Evolutionary conservation across 1,140 invertebrate genomes (phyloP).

Genomic region (Drosophila rhopaloa): DNA sequence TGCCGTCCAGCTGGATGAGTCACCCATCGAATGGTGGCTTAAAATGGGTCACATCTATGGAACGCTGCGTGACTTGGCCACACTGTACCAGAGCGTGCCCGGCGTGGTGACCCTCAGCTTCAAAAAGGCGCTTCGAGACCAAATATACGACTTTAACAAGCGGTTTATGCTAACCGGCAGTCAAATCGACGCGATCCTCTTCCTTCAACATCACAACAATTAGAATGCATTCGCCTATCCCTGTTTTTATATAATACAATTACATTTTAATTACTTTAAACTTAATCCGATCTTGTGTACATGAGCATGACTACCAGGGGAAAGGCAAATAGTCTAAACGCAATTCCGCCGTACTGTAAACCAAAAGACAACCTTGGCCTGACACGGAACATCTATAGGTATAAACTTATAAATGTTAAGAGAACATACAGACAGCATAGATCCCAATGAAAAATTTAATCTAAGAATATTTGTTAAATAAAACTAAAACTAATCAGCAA

Average conservation of each 20-base stretch:
- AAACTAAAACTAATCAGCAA: conserved; percentile 8
- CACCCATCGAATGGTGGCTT: conserved; percentile 75
- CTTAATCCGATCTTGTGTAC: conserved; percentile 23
- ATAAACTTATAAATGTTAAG: conserved; percentile 6
- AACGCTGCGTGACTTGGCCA: conserved; percentile 69
- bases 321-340: conserved; percentile 2
- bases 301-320: conserved; percentile 26
- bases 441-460: conserved; percentile 7
- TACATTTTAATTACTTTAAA: conserved; percentile 24
- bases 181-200: conserved; percentile 77
- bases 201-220: conserved; percentile 68
- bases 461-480: conserved; percentile 29
- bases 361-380: conserved; percentile 1
- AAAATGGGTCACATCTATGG: conserved; percentile 76
- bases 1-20: conserved; percentile 73
- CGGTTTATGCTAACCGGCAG: conserved; percentile 73
- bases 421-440: conserved; percentile 1
- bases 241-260: conserved; percentile 36
- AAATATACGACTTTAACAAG: conserved; percentile 77
- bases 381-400: conserved; percentile 2
- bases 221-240: conserved; percentile 5
- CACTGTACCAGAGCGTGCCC: conserved; percentile 74
- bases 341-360: conserved; percentile 7
- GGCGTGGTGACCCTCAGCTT: conserved; percentile 79
- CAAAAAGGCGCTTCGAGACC: conserved; percentile 70